Percentiles rank a stretch among this genome's conserved stretches.
Evolutionary conservation across 2,888 invertebrate species (phyloP).

Genomic region (Agonopterix heracliana): DNA sequence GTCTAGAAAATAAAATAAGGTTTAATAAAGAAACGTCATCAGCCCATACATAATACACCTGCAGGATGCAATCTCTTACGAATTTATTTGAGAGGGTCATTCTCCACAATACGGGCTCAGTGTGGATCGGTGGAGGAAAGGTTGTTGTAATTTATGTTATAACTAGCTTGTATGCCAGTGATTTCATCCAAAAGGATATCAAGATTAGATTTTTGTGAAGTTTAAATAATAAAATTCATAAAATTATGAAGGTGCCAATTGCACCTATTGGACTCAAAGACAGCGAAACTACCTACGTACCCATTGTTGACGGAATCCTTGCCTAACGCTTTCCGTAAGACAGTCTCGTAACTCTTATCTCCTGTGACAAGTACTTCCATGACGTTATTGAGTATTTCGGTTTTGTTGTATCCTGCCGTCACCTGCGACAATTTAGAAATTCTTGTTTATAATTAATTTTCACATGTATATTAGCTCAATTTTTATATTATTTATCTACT

Average conservation of each 20-base stretch:
- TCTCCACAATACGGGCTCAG: no score
- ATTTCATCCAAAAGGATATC: no score
- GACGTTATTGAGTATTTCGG: slow-evolving; percentile 57
- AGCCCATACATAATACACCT: neutral
- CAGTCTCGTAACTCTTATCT: slow-evolving; percentile 50
- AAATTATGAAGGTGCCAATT: no score
- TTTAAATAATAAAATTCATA: no score
- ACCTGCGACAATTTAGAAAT: slow-evolving; percentile 34
- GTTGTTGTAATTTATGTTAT: no score
- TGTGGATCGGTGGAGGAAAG: no score
- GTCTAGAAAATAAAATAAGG: slow-evolving; percentile 33
- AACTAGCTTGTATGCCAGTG: no score
- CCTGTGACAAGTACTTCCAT: slow-evolving; percentile 56
- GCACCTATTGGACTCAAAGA: neutral
- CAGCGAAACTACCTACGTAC: slow-evolving; percentile 25
- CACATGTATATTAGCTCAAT: no score
- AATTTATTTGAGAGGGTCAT: no score
- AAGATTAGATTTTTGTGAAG: no score
- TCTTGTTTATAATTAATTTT: no score
- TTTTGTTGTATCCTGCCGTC: slow-evolving; percentile 50
- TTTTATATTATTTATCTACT: slow-evolving; percentile 12
- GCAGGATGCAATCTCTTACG: no score
- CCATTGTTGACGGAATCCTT: slow-evolving; percentile 23
- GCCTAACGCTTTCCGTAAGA: slow-evolving; percentile 28
- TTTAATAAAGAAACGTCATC: neutral